A percentile compares a stretch with the other conserved stretches of the same genome.
Evolutionary conservation across 2,797 vertebrate species (phyloP).

Genomic region (Lindbergichthys nudifrons): DNA sequence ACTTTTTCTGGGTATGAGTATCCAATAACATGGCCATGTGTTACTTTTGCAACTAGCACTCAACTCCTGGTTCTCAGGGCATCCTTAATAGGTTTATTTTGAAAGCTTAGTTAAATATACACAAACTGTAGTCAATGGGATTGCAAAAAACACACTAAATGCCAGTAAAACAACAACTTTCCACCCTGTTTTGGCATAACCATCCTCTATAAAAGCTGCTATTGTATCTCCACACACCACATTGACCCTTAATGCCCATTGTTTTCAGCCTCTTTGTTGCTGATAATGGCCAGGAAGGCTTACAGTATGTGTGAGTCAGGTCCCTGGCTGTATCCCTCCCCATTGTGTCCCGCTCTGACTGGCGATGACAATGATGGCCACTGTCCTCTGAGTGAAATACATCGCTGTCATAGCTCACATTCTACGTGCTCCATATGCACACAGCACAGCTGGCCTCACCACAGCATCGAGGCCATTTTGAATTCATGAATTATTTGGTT

Average conservation of each 20-base stretch:
- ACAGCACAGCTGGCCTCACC: constrained; percentile 56
- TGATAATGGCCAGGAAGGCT: constrained; percentile 62
- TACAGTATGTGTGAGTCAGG: constrained; percentile 75
- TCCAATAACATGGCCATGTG: not conserved
- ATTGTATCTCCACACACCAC: constrained; percentile 57
- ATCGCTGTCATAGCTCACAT: constrained; percentile 70
- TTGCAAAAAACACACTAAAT: constrained; percentile 1
- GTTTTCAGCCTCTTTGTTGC: constrained; percentile 59
- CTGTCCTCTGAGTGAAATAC: constrained; percentile 68
- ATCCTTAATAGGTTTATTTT: not conserved
- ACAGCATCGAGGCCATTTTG: constrained; percentile 61
- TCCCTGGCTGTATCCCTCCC: constrained; percentile 77
- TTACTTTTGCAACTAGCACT: not conserved
- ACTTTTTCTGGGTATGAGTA: not conserved
- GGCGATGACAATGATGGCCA: constrained; percentile 72
- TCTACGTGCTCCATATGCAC: constrained; percentile 64
- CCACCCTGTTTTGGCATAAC: constrained; percentile 13
- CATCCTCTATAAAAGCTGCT: constrained; percentile 38
- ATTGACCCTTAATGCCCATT: constrained; percentile 62
- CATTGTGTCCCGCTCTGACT: constrained; percentile 72
- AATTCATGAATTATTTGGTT: constrained; percentile 71
- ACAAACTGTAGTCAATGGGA: not conserved
- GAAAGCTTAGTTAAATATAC: not conserved
- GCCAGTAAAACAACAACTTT: constrained; percentile 13
- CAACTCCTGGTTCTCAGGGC: not conserved